Evolutionary conservation across 2,797 vertebrate species (phyloP), one percentile per base, ranked within the genome.

Genomic region (Poliocrania exsul): DNA sequence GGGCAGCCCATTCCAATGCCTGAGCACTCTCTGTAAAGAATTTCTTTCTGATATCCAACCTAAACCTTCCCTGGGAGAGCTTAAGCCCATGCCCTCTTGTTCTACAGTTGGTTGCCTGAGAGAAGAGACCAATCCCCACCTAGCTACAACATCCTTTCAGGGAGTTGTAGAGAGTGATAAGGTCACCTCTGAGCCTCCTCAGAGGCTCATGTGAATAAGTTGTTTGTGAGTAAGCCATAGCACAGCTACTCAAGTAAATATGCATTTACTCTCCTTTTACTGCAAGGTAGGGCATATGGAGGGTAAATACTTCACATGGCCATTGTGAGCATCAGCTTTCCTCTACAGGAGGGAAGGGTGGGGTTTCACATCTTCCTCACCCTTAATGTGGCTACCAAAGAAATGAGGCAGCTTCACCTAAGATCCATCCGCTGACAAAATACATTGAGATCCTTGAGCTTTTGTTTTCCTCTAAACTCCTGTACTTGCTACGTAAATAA

Each of bases 391-490:
- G 46, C 51, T 51, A 38, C 28, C 47, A 44, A 66, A 80, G n/a
- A 28, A 24, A 23, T 1, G n/a, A 66, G 47, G 35, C 62, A 77
- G 47, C 71, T 65, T 66, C 64, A 71, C n/a, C 56, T 11, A 60
- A 86, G 51, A 62, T 23, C n/a, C 31, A 51, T 16, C 5, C 44
- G 16, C 75, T 20, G 29, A 53, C 46, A 77, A 58, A 95, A 84
- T 4, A 35, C 2, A 0, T 5, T 17, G 29, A 50, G 24, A 46
- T 20, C 40, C 33, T 37, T 0, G 2, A 82, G 44, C 50, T 81
- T 81, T 53, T 58, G 51, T 91, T 92, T 77, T 90, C 56, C 57
- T 88, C 47, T 40, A 44, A 78, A 44, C 42, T 37, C 58, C 26
- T 67, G 1, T 35, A 81, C 94, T 71, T 86, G 33, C 61, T 58